Conservation (phyloP, 2,113 vertebrate species). For the Prionailurus viverrinus region DNA sequence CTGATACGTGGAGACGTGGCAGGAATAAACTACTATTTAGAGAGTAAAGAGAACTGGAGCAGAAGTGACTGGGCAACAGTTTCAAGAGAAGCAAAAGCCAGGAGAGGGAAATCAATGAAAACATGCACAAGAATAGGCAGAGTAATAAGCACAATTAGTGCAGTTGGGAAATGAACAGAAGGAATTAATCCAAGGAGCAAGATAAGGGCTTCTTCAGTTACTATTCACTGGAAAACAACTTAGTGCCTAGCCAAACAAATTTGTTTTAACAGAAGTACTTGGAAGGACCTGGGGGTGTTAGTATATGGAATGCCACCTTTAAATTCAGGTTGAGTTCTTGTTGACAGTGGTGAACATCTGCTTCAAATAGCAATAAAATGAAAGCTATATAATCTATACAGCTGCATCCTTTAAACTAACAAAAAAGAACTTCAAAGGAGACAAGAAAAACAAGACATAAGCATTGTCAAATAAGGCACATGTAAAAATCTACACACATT, state of each 20-base stretch:
- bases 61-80: conserved; percentile 66
- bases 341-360: conserved; percentile 82
- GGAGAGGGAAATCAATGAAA: conserved; percentile 54
- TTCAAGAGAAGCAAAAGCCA: conserved; percentile 72
- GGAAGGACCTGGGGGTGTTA: conserved; percentile 74
- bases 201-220: conserved; percentile 56
- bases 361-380: conserved; percentile 81
- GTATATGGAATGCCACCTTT: conserved; percentile 74
- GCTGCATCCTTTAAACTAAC: conserved; percentile 84
- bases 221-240: conserved; percentile 78
- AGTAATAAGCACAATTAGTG: conserved; percentile 57
- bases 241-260: conserved; percentile 75
- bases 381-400: conserved; percentile 68
- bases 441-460: conserved; percentile 82
- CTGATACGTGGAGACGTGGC: not conserved
- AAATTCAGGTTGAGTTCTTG: conserved; percentile 70
- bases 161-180: conserved; percentile 60
- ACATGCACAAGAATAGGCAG: conserved; percentile 70
- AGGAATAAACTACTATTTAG: conserved; percentile 7
- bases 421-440: conserved; percentile 84
- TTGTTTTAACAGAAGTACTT: conserved; percentile 17
- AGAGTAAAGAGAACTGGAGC: conserved; percentile 50
- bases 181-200: conserved; percentile 58
- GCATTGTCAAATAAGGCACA: conserved; percentile 90
- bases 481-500: conserved; percentile 87